These are phyloP conservation scores for Matsumurasca onukii DNA, from an alignment of 1,140 invertebrate genomes.

Conservation along the genomic window DNA sequence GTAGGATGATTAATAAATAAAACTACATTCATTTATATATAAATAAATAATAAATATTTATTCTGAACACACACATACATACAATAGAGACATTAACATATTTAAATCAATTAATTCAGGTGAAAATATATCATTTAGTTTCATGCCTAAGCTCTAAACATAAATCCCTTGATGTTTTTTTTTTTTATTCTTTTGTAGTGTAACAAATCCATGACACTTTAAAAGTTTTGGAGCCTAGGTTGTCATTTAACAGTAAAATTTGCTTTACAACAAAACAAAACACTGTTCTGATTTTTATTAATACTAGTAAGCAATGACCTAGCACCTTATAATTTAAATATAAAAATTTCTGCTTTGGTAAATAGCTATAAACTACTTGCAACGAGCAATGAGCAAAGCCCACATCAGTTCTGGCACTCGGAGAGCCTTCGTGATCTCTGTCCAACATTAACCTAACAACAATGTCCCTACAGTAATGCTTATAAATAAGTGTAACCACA, in stretches of 20 bases:
- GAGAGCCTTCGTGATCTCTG: constrained; percentile 6
- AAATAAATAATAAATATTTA: constrained; percentile 25
- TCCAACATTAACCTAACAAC: constrained; percentile 7
- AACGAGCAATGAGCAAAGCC: neutral
- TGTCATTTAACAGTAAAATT: too few relatives aligned
- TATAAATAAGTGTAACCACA: constrained; percentile 8
- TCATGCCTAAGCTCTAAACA: too few relatives aligned
- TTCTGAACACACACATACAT: constrained; percentile 6
- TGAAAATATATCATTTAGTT: too few relatives aligned
- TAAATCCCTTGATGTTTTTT: too few relatives aligned
- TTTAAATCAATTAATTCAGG: too few relatives aligned
- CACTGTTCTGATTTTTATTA: too few relatives aligned
- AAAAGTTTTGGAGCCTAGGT: too few relatives aligned
- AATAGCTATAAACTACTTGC: constrained; percentile 19
- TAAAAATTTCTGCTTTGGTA: constrained; percentile 22
- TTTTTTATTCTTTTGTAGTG: too few relatives aligned
- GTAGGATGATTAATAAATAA: too few relatives aligned
- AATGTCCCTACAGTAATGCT: neutral
- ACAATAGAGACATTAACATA: neutral
- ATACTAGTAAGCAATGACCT: too few relatives aligned
- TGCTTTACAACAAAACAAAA: too few relatives aligned
- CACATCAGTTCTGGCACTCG: neutral
- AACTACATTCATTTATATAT: neutral
- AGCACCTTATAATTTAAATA: neutral
- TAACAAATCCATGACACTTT: too few relatives aligned